Conservation (phyloP, 2,113 vertebrate species). For the Emydura subglobosa region DNA sequence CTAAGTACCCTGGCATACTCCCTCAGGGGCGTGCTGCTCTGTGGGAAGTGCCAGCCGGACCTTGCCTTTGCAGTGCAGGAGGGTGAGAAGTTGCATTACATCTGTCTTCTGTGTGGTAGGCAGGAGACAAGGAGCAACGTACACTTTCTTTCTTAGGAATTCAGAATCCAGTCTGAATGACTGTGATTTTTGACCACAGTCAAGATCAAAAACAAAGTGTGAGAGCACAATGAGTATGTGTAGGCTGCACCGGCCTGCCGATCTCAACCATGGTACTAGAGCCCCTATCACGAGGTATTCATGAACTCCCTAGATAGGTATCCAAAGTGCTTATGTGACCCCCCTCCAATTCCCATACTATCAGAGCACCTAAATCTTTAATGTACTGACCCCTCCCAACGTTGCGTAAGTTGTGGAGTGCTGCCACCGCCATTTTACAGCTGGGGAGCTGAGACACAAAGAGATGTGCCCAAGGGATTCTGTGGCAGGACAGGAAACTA, state of each 20-base stretch:
- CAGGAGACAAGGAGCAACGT: rapidly evolving
- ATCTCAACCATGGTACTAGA: rapidly evolving
- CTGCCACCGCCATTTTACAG: too few relatives aligned
- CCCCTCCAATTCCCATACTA: too few relatives aligned
- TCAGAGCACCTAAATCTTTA: too few relatives aligned
- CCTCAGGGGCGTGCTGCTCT: background rate
- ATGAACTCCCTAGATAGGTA: too few relatives aligned
- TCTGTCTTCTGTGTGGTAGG: background rate
- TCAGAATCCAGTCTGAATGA: background rate
- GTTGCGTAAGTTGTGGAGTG: too few relatives aligned
- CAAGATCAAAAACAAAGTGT: background rate
- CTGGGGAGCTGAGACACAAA: too few relatives aligned
- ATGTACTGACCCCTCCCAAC: too few relatives aligned
- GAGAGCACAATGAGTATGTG: background rate
- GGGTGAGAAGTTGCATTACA: rapidly evolving
- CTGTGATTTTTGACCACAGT: background rate
- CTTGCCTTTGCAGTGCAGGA: background rate
- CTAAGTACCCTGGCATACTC: background rate
- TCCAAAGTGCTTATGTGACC: too few relatives aligned
- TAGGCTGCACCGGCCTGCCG: background rate
- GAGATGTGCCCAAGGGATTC: too few relatives aligned
- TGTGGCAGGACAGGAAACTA: too few relatives aligned
- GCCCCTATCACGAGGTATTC: background rate
- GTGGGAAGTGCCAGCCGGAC: background rate
- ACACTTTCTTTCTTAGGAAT: background rate